Percentiles rank a stretch among this genome's conserved stretches.
These are phyloP conservation scores for Regulus satrapa DNA, from an alignment of 2,113 vertebrate species.

Conservation along the genomic window DNA sequence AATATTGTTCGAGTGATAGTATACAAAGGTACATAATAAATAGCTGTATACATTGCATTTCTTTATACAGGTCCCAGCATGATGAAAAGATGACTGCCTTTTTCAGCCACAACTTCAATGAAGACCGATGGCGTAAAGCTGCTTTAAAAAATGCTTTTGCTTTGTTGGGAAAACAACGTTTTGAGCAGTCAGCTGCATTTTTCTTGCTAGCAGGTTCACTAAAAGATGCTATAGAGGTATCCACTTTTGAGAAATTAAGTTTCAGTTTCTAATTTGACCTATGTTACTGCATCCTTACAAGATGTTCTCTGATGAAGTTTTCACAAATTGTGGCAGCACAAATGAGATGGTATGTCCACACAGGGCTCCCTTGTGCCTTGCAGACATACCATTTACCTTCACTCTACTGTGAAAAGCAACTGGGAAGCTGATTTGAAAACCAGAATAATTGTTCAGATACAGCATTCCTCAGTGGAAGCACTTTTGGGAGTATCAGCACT, in stretches of 20 bases:
- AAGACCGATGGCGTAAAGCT: conserved; percentile 96
- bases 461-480: not conserved
- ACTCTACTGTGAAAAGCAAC: not conserved
- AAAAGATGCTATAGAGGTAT: conserved; percentile 97
- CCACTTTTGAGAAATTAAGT: not conserved
- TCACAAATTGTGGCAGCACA: not conserved
- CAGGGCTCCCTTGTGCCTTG: not conserved
- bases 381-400: not conserved
- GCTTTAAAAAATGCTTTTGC: conserved; percentile 98
- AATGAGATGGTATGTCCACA: not conserved
- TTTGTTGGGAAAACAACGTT: conserved; percentile 95
- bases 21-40: not conserved
- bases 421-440: not conserved
- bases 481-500: not conserved
- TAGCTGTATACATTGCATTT: not conserved
- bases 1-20: not conserved
- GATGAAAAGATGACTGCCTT: conserved; percentile 98
- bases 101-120: conserved; percentile 96
- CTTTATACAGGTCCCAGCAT: conserved; percentile 84
- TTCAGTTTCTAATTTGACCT: not conserved
- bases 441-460: not conserved
- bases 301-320: not conserved
- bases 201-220: conserved; percentile 95
- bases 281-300: not conserved
- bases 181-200: conserved; percentile 96